Evolutionary conservation across 1,140 invertebrate species (phyloP), one percentile per base, ranked within the genome.

Genomic region (Habropoda laboriosa): DNA sequence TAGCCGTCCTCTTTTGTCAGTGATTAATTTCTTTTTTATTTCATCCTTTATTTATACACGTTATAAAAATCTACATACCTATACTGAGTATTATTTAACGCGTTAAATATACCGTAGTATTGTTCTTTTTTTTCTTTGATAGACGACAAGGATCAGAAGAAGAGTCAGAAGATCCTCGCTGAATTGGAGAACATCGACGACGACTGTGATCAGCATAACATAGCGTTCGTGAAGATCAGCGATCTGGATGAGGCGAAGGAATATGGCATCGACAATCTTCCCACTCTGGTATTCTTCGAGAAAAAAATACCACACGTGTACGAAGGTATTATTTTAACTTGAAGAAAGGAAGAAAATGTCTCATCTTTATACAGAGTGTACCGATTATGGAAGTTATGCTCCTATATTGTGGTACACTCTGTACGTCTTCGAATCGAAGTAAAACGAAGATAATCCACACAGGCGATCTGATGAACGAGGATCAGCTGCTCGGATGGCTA

Each of bases 101-200:
- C 61, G 10, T 13, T 12, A 1, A 10, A 47, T 47, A 51, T 45
- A 57, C 13, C 21, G 13, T 5, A 12, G 7, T n/a, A 60, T 40
- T n/a, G n/a, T n/a, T n/a, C n/a, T n/a, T n/a, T n/a, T n/a, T n/a
- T n/a, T 35, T 12, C 16, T 7, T 67, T n/a, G 1, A 40, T 6
- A 98, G 97, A 98, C 94, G 97, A 98, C 90, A 98, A 97, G 93
- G 96, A 98, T 86, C 97, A 98, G 87, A 97, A 97, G 91, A 97
- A 98, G 91, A 98, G 97, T 90, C 96, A 97, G 91, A 97, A 98
- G 92, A 95, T 98, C 66, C 93, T 99, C 58, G 92, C 94, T 42
- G 97, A 98, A 92, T 92, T 99, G 86, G 98, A 98, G 94, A 98
- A 98, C 89, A 98, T 99, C 86, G 97, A 98, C 89, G 97, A 98